Evolutionary conservation across 2,113 vertebrate genomes (phyloP), one percentile per base, ranked within the genome.

Genomic region (Tympanuchus pallidicinctus): DNA sequence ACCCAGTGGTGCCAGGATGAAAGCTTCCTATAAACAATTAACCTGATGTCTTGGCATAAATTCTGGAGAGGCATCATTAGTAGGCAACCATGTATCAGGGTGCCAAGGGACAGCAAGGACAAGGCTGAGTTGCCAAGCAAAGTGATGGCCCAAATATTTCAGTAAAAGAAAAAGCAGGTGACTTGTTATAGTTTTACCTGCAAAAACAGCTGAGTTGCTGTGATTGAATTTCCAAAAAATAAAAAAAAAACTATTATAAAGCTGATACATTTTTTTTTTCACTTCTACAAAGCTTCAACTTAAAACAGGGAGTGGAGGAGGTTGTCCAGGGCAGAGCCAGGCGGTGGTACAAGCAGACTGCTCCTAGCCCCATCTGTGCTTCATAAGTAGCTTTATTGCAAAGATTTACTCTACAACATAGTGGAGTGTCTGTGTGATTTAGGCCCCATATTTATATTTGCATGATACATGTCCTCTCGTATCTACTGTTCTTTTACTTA

Each of bases 281-380:
- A 34, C 2, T 66, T 74, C 10, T 60, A 2, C 45, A 4, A 70
- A 65, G 4, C 61, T 91, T 73, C 67, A 56, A 1, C 34, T 59
- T 63, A 22, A 65, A 90, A 5, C 14, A 66, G 6, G 5, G 38
- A 90, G 24, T 28, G 34, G 45, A 64, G 28, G 25, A 8, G 0
- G 1, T 21, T 64, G n/a, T 14, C 45, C 27, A 2, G 40, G 64
- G 20, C 38, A 60, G 11, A 10, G 32, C 14, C 42, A 56, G 81
- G 36, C n/a, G 66, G n/a, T n/a, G 48, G 32, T 4, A 1, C 60
- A n/a, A 54, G 43, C 32, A 42, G 42, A 3, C 18, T 34, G n/a
- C 15, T 80, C 13, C 34, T 4, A 0, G 17, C 22, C 30, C 28
- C 12, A 7, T 16, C 3, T 42, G 21, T 0, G 0, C 57, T 32